Evolutionary conservation across 2,797 vertebrate genomes (phyloP).

Genomic region (Vultur gryphus): DNA sequence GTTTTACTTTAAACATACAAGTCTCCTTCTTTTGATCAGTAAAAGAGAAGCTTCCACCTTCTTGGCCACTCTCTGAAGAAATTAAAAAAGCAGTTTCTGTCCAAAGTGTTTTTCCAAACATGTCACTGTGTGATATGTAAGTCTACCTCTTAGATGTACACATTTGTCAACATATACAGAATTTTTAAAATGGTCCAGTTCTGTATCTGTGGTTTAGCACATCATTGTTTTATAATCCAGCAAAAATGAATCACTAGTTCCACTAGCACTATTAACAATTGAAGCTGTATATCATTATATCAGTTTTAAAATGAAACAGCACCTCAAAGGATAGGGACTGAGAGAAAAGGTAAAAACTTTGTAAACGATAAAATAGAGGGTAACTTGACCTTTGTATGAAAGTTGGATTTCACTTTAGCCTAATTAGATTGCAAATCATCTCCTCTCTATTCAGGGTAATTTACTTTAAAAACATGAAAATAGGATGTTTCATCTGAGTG

Average conservation of each 20-base stretch:
- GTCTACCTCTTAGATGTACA: neutral
- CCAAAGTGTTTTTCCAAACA: neutral
- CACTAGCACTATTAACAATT: neutral
- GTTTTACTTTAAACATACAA: neutral
- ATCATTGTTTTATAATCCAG: neutral
- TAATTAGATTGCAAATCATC: slow-evolving; percentile 53
- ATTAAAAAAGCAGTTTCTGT: neutral
- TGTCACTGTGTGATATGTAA: neutral
- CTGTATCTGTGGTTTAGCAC: neutral
- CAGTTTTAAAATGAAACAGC: neutral
- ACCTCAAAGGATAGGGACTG: neutral
- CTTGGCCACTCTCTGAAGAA: neutral
- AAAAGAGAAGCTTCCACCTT: neutral
- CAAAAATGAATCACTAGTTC: neutral
- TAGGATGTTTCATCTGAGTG: slow-evolving; percentile 51
- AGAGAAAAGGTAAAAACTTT: slow-evolving; percentile 17
- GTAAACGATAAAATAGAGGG: neutral
- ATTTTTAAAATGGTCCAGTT: neutral
- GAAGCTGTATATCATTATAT: neutral
- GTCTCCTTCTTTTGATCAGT: neutral
- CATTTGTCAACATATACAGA: neutral
- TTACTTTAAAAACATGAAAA: slow-evolving; percentile 63
- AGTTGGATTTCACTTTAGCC: slow-evolving; percentile 34
- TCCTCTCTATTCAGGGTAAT: slow-evolving; percentile 31
- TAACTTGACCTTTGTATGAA: slow-evolving; percentile 57